Evolutionary conservation across 2,113 vertebrate genomes (phyloP), one percentile per base, ranked within the genome.

Genomic region (Otus sunia): DNA sequence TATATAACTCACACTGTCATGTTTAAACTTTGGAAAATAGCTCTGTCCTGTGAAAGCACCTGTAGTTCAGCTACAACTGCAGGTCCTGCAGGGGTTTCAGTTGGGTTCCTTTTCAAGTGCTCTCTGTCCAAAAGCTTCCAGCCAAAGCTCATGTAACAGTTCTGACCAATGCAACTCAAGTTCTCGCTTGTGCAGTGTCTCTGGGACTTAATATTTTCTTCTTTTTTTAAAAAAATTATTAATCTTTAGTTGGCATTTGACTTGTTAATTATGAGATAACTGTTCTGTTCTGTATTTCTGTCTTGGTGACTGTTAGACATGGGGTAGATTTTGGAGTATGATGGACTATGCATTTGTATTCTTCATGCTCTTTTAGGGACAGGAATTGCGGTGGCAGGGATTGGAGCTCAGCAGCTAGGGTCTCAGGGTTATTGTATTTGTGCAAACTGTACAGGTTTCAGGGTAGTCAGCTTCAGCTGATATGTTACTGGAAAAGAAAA

Each of bases 51-150:
- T 67, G 60, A 56, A 36, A 52, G 53, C 36, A 12, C 12, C 16
- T 39, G 23, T 25, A 15, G 37, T 11, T 64, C 1, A 0, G 15
- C 14, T 36, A 2, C 8, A 27, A 25, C 8, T 34, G 36, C n/a
- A 52, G 55, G 17, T 74, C 41, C 67, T 58, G 29, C 68, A 45
- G 50, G 34, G 0, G 0, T 73, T 72, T 50, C 41, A 23, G 9
- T 29, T 56, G 59, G 10, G 15, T 73, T 64, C n/a, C 32, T 72
- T 37, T 43, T 39, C 41, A 66, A 15, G 17, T 36, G 30, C 56
- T 52, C 34, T 47, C 56, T 22, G 12, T 74, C 18, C 6, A 18
- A 32, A 63, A 81, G 21, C 62, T 81, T 76, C 18, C 9, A 75
- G n/a, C 29, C n/a, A 50, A 45, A 80, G 55, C 29, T 69, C 16